phyloP scores from a whole-genome alignment of 2,888 invertebrate species.

The Sphaerolaimus hirsutus region DNA sequence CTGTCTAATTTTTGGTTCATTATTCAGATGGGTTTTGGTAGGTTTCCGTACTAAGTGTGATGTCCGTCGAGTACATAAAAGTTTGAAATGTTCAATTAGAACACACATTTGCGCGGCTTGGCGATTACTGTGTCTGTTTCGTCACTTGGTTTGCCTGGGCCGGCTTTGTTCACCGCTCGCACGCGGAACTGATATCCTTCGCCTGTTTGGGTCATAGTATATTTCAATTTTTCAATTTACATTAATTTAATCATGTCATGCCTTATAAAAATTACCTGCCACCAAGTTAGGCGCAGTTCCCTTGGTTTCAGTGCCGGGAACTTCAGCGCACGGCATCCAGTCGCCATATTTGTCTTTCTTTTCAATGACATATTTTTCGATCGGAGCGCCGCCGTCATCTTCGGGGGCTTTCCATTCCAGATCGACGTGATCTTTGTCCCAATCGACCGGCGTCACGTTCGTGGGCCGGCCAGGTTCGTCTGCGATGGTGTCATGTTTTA shows the following conservation, averaged over 20 bases:
- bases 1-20: no score
- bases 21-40: no score
- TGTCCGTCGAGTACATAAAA: no score
- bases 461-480: slow-evolving; percentile 23
- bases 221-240: slow-evolving; percentile 5
- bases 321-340: slow-evolving; percentile 21
- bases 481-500: no score
- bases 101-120: slow-evolving; percentile 33
- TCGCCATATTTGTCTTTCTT: slow-evolving; percentile 25
- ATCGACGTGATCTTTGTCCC: slow-evolving; percentile 84
- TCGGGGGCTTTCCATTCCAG: slow-evolving; percentile 86
- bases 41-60: no score
- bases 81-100: no score
- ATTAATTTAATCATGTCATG: no score
- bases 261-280: slow-evolving; percentile 70
- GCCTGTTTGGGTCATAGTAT: no score
- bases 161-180: slow-evolving; percentile 63
- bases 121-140: slow-evolving; percentile 62
- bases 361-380: slow-evolving; percentile 28
- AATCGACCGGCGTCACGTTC: slow-evolving; percentile 44
- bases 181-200: slow-evolving; percentile 71
- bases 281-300: slow-evolving; percentile 64
- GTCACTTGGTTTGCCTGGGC: slow-evolving; percentile 59
- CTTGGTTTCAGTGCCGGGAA: slow-evolving; percentile 17
- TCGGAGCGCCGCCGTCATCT: slow-evolving; percentile 66